Evolutionary conservation across 2,113 vertebrate genomes (phyloP).

Genomic region (Paratilapia polleni): DNA sequence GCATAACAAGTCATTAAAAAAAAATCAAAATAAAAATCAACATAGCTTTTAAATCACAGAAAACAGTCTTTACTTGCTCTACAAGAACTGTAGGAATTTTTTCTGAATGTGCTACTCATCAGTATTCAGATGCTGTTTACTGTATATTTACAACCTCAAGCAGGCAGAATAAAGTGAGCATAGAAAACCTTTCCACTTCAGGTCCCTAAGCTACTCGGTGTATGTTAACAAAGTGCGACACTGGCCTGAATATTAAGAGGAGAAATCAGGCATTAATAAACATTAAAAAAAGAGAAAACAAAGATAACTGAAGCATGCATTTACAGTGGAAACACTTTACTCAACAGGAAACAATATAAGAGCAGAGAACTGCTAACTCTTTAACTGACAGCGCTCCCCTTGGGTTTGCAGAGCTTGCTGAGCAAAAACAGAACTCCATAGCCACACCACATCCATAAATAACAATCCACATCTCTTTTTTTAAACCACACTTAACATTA

Average conservation of each 20-base stretch:
- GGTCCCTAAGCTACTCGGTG: slow-evolving; percentile 7
- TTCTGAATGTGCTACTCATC: neutral
- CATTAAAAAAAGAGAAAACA: neutral
- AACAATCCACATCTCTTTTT: neutral
- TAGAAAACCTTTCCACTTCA: slow-evolving; percentile 20
- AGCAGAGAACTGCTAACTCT: neutral
- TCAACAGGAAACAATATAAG: slow-evolving; percentile 1
- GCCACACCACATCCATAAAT: slow-evolving; percentile 21
- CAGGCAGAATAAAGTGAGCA: neutral
- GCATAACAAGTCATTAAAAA: neutral
- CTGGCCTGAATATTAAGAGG: slow-evolving; percentile 29
- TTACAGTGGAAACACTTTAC: slow-evolving; percentile 1
- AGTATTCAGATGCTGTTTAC: neutral
- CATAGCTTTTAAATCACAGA: neutral
- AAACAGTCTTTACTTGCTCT: neutral
- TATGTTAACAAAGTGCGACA: slow-evolving; percentile 20
- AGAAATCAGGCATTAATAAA: slow-evolving; percentile 25
- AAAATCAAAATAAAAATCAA: neutral
- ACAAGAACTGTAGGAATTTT: neutral
- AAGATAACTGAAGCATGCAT: neutral
- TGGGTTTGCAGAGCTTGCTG: neutral
- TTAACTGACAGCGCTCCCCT: neutral
- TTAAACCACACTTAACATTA: neutral
- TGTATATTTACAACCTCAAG: neutral
- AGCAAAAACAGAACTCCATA: slow-evolving; percentile 12